phyloP scores from a whole-genome alignment of 2,888 invertebrate species.

The Magallana nippona region DNA sequence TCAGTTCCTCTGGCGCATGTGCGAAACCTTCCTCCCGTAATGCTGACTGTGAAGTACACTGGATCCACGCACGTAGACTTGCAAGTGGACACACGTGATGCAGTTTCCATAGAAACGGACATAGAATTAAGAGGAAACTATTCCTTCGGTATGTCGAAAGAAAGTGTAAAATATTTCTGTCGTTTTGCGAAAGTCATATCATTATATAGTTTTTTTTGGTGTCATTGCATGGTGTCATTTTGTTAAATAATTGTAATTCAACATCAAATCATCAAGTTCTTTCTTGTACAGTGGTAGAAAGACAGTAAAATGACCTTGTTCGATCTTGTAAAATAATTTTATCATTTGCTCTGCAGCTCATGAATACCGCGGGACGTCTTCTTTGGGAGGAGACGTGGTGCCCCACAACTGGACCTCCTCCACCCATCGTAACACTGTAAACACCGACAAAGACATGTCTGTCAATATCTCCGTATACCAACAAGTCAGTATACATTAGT shows the following conservation, averaged over 20 bases:
- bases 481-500: constrained; percentile 21
- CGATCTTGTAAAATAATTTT: too few relatives aligned
- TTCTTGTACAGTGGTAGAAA: too few relatives aligned
- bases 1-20: constrained; percentile 40
- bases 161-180: too few relatives aligned
- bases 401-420: constrained; percentile 13
- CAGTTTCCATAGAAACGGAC: constrained; percentile 32
- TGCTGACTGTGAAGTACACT: constrained; percentile 37
- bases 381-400: constrained; percentile 24
- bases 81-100: constrained; percentile 5
- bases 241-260: too few relatives aligned
- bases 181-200: too few relatives aligned
- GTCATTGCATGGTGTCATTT: too few relatives aligned
- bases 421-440: neutral
- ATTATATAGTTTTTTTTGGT: too few relatives aligned
- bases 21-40: constrained; percentile 41
- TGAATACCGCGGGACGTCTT: constrained; percentile 16
- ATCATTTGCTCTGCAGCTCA: too few relatives aligned
- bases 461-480: constrained; percentile 33
- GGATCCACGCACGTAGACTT: constrained; percentile 35
- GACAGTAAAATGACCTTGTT: too few relatives aligned
- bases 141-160: neutral
- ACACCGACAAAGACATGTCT: constrained; percentile 29
- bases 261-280: too few relatives aligned
- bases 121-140: neutral